Base-by-base conservation (phyloP, 1,140 invertebrate genomes). In the Hormaphis cornu region DNA sequence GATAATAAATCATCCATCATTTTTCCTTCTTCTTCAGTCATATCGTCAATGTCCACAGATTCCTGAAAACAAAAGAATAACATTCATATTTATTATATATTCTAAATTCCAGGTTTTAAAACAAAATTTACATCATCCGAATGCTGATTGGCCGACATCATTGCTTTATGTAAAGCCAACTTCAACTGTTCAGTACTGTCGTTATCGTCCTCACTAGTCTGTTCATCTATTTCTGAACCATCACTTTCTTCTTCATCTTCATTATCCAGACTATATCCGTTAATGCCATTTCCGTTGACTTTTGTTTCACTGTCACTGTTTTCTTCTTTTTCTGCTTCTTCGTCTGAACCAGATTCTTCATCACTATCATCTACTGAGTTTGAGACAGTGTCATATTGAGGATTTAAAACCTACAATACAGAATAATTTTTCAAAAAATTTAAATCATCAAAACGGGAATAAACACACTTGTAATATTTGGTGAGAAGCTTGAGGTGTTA, bases 41-140 rank as follows among this genome's bases (percentile, higher is more conserved):
- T 85, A 72, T 89, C 81, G 74, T 91, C 88, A 18, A 89, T 82
- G 72, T 90, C 87, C 9, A 90, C 79, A 70, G 87, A 88, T 76
- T 87, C 87, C 72, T 77, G 37, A 69, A 69, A 40, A 26, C 1
- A n/a, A 33, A 33, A 50, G 26, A 46, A n/a, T 4, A 44, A 16
- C n/a, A n/a, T n/a, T n/a, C n/a, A 16, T 26, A 16, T 24, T 26
- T 16, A 50, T 7, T 7, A 44, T n/a, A 6, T 50, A 7, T 50
- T 26, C 24, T 2, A 12, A 16, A 7, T 16, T 76, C n/a, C n/a
- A n/a, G 74, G 2, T 59, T 18, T 14, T 30, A 30, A 22, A 46
- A 20, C 20, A 30, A 42, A 40, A 53, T 1, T 69, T 53, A 54
- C 50, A 42, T 69, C 48, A 12, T 48, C 58, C 33, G 52, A 42